Conservation (phyloP, 2,797 vertebrate species). For the Notolabrus celidotus region DNA sequence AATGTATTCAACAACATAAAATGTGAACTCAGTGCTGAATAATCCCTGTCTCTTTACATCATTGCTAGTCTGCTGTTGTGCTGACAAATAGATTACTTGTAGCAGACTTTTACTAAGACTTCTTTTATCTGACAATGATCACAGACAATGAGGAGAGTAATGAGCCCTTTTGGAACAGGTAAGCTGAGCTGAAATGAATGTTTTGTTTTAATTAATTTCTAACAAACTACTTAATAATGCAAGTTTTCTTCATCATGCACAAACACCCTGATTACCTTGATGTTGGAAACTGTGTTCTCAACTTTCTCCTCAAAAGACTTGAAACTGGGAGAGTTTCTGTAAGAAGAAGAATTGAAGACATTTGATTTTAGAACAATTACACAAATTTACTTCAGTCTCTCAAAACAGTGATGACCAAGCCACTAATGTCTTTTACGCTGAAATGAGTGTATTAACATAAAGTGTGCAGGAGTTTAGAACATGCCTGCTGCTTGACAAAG, state of each 20-base stretch:
- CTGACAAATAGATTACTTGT: neutral
- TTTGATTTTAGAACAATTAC: neutral
- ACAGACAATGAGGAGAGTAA: too few species aligned
- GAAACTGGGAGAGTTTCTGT: constrained; percentile 97
- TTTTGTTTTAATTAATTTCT: neutral
- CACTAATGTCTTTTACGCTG: too few species aligned
- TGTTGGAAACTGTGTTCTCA: constrained; percentile 93
- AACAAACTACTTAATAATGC: neutral
- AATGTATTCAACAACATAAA: neutral
- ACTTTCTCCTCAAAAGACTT: constrained; percentile 98
- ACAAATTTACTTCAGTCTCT: too few species aligned
- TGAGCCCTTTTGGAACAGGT: too few species aligned
- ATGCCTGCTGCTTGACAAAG: too few species aligned
- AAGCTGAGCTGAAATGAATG: too few species aligned
- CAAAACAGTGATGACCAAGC: too few species aligned
- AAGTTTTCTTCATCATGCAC: neutral
- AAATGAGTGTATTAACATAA: too few species aligned
- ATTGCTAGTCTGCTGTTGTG: constrained; percentile 9
- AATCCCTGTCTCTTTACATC: neutral
- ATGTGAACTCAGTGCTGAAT: too few species aligned
- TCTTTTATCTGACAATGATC: too few species aligned
- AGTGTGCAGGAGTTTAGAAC: too few species aligned
- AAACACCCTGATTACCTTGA: constrained; percentile 87
- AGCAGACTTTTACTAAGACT: too few species aligned
- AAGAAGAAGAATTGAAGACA: constrained; percentile 42